Conservation (phyloP, 2,888 invertebrate species). For the Heterodera filipjevi region DNA sequence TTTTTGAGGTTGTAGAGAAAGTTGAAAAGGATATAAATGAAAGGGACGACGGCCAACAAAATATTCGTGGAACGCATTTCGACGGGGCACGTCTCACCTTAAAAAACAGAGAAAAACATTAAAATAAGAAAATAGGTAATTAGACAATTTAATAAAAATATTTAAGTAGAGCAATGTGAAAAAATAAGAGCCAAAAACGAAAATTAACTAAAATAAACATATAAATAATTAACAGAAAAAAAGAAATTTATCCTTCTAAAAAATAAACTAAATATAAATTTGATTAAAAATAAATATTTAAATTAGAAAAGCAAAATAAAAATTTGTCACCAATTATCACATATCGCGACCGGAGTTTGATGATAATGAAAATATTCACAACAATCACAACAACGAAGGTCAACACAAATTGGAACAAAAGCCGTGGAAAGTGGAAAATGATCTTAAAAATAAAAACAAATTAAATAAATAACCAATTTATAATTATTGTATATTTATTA, state of each 20-base stretch:
- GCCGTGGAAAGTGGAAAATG: neutral
- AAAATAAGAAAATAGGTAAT: neutral
- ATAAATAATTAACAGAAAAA: too few relatives aligned
- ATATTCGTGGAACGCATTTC: slow-evolving; percentile 4
- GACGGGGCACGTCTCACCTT: neutral
- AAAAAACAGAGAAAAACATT: neutral
- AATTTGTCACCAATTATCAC: neutral
- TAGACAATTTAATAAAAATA: too few relatives aligned
- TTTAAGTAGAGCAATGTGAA: too few relatives aligned
- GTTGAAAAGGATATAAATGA: neutral
- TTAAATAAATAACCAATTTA: neutral
- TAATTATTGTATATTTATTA: neutral
- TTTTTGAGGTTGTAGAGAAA: slow-evolving; percentile 3
- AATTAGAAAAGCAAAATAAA: neutral
- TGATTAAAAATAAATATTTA: neutral
- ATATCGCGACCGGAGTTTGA: neutral
- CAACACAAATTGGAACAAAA: slow-evolving; percentile 2
- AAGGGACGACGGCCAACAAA: neutral
- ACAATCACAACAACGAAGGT: neutral
- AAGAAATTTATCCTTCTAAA: neutral
- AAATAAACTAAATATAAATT: too few relatives aligned
- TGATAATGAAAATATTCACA: neutral
- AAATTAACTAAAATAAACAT: too few relatives aligned
- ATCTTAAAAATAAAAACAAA: slow-evolving; percentile 13
- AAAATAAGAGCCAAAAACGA: too few relatives aligned